Base-by-base conservation (phyloP, 2,797 vertebrate species). In the Otolemur crassicaudatus region DNA sequence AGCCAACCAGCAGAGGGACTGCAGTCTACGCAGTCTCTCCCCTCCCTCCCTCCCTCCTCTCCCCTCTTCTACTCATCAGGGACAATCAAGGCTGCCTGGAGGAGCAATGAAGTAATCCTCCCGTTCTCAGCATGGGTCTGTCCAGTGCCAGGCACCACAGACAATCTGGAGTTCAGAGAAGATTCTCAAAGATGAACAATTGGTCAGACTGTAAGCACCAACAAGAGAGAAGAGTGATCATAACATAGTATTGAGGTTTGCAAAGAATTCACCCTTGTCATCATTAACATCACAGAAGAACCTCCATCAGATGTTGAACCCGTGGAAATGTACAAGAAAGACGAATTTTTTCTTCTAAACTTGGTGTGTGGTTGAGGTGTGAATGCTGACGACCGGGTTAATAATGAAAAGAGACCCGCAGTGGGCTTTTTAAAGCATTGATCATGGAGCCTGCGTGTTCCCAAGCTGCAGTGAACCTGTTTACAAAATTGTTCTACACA, bases 11-110 rank as follows among this genome's bases (percentile, higher is more conserved):
- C 8, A 2, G 5, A 67, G 8, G 29, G 46, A 31, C 56, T 25
- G 19, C 67, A 10, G 14, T 0, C 20, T 0, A 10, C 1, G 2
- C 22, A 5, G 12, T 25, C 17, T 72, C 37, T 46, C 46, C 43
- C 73, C 19, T 2, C 20, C n/a, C 37, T 61, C 40, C 5, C 1
- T 58, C 25, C 19, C n/a, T 34, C 19, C 2, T 49, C 8, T 19
- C 43, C 7, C n/a, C n/a, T 27, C 25, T 16, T 56, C 40, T 69
- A 5, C 9, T 14, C 23, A 43, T 20, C 46, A n/a, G 25, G 58
- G 65, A 70, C 23, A 7, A 2, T 46, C 72, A 63, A 63, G 49
- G 31, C 49, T 23, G 11, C 79, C 49, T 37, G 37, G 8, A 76
- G 34, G 56, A 34, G 70, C 13, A 20, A 29, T 10, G 40, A 73